phyloP scores from a whole-genome alignment of 2,888 invertebrate genomes.

The Psylliodes chrysocephalus region DNA sequence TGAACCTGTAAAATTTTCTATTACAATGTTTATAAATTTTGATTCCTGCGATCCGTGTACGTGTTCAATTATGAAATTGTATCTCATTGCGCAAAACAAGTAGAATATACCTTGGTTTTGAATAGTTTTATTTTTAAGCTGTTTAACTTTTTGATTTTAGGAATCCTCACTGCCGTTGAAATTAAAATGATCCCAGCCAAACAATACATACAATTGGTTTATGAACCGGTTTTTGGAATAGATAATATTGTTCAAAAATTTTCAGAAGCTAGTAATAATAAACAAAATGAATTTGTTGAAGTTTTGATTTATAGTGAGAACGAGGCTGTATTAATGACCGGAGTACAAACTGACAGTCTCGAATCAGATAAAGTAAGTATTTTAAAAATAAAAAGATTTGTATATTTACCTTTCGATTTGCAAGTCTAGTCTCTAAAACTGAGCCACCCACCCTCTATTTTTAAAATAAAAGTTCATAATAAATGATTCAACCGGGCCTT shows the following conservation, averaged over 20 bases:
- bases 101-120: too few species aligned
- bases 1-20: too few species aligned
- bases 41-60: too few species aligned
- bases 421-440: too few species aligned
- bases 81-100: too few species aligned
- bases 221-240: constrained; percentile 70
- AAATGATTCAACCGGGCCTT: too few species aligned
- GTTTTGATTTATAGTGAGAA: constrained; percentile 74
- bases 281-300: constrained; percentile 79
- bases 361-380: constrained; percentile 69
- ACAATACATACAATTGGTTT: constrained; percentile 74
- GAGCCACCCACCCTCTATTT: too few species aligned
- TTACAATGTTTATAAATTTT: too few species aligned
- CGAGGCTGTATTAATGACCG: constrained; percentile 81
- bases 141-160: not conserved
- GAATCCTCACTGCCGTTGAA: constrained; percentile 81
- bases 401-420: too few species aligned
- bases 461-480: too few species aligned
- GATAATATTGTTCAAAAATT: constrained; percentile 64
- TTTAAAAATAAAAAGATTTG: not conserved
- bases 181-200: constrained; percentile 80
- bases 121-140: too few species aligned
- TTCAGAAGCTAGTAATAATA: constrained; percentile 48
- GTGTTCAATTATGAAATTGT: too few species aligned
- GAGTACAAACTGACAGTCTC: constrained; percentile 72